Evolutionary conservation across 2,888 invertebrate genomes (phyloP).

Genomic region (Oxytorus armatus): DNA sequence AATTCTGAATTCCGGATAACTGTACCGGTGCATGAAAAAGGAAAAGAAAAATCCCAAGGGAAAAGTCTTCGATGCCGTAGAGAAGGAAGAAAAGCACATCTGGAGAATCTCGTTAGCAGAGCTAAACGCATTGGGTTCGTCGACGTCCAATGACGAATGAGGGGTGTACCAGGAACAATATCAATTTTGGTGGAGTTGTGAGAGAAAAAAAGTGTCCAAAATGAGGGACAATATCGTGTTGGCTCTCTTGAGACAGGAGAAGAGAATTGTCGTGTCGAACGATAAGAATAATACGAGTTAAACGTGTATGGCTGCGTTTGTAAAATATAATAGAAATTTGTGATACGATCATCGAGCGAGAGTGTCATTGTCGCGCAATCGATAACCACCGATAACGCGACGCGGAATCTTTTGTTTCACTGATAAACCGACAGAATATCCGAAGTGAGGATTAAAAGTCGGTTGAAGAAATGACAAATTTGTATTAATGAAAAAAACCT

Average conservation of each 20-base stretch:
- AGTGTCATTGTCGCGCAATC: constrained; percentile 47
- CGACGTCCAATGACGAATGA: background rate
- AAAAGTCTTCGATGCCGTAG: constrained; percentile 1
- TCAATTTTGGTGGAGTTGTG: background rate
- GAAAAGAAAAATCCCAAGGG: constrained; percentile 1
- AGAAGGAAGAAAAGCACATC: constrained; percentile 2
- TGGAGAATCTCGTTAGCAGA: constrained; percentile 56
- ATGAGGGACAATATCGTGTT: background rate
- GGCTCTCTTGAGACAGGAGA: background rate
- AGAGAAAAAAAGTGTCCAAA: background rate
- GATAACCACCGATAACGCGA: constrained; percentile 47
- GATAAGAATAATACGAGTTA: background rate
- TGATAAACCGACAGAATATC: constrained; percentile 32
- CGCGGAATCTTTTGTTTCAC: constrained; percentile 27
- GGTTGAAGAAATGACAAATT: background rate
- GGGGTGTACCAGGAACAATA: constrained; percentile 10
- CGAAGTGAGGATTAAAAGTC: background rate
- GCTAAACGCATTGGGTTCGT: constrained; percentile 38
- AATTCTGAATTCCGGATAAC: background rate
- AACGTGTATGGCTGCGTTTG: background rate
- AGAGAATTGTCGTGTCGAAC: constrained; percentile 1
- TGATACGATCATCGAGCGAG: constrained; percentile 8
- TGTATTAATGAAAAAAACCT: constrained; percentile 11
- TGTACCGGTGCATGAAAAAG: background rate
- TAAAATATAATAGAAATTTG: constrained; percentile 14